phyloP scores from a whole-genome alignment of 2,797 vertebrate species.

The Chiroxiphia lanceolata region DNA sequence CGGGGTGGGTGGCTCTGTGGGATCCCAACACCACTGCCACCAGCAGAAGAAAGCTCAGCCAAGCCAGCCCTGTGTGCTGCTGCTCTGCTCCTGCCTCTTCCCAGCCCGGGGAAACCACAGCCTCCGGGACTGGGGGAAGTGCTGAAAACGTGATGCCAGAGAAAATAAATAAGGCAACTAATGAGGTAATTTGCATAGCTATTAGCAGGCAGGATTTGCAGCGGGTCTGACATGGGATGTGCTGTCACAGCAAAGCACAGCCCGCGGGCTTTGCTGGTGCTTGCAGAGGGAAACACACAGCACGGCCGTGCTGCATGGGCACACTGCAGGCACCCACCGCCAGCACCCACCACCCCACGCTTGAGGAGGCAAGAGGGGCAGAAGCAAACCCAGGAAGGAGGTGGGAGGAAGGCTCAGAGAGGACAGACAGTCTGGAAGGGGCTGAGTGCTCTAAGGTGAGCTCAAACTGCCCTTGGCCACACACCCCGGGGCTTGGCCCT shows the following conservation, averaged over 20 bases:
- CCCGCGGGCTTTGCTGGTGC: not conserved
- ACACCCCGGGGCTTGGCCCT: accelerated
- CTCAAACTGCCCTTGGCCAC: not conserved
- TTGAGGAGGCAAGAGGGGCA: not conserved
- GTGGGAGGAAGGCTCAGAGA: not conserved
- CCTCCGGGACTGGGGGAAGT: not conserved
- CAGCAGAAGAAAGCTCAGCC: not conserved
- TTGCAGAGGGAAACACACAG: not conserved
- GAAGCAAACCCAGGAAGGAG: not conserved
- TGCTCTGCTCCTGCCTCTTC: not conserved
- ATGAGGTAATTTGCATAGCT: constrained; percentile 71
- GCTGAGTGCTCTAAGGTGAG: not conserved
- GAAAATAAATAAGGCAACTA: constrained; percentile 69
- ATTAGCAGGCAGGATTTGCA: constrained; percentile 64
- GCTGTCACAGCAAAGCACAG: not conserved
- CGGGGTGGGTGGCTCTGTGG: accelerated
- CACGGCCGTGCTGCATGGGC: not conserved
- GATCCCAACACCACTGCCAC: not conserved
- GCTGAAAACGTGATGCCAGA: constrained; percentile 29
- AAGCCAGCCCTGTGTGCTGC: not conserved
- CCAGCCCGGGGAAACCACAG: not conserved
- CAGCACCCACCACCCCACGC: accelerated
- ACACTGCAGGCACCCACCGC: accelerated
- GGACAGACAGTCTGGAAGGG: not conserved
- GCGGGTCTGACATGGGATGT: constrained; percentile 17